phyloP scores from a whole-genome alignment of 2,113 vertebrate species.

The Eclectus roratus region DNA sequence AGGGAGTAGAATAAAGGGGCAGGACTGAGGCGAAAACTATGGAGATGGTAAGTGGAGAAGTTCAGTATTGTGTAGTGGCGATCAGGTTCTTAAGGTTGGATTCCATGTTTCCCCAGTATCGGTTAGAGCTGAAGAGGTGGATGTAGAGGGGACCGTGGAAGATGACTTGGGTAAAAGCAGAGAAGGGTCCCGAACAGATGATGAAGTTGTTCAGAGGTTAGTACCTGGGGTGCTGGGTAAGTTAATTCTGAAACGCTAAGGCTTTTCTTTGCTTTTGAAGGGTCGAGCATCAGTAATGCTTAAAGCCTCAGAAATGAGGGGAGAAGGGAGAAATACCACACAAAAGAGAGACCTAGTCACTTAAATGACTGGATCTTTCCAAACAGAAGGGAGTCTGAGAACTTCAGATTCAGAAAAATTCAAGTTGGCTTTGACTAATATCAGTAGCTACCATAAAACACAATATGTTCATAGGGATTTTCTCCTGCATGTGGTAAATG shows the following conservation, averaged over 20 bases:
- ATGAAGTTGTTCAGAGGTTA: constrained; percentile 93
- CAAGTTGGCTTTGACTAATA: rapidly evolving
- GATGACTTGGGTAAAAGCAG: constrained; percentile 93
- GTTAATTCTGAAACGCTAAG: rapidly evolving
- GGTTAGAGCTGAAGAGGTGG: constrained; percentile 79
- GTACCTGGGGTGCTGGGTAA: neutral
- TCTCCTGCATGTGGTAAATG: rapidly evolving
- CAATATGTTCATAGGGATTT: rapidly evolving
- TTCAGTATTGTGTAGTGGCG: rapidly evolving
- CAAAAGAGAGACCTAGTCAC: too few species aligned
- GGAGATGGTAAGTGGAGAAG: neutral
- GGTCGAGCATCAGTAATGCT: too few species aligned
- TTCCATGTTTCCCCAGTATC: constrained; percentile 41
- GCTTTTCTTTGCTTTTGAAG: neutral
- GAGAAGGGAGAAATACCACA: rapidly evolving
- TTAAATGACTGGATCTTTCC: rapidly evolving
- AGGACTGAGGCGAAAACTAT: rapidly evolving
- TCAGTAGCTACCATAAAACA: rapidly evolving
- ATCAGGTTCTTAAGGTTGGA: rapidly evolving
- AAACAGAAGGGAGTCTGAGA: neutral
- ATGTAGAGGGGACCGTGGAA: constrained; percentile 86
- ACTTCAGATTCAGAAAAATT: neutral
- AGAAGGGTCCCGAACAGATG: constrained; percentile 91
- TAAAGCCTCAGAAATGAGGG: neutral
- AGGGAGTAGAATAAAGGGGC: rapidly evolving